Conservation (phyloP, 2,797 vertebrate species). For the Sternarchorhynchus goeldii region DNA sequence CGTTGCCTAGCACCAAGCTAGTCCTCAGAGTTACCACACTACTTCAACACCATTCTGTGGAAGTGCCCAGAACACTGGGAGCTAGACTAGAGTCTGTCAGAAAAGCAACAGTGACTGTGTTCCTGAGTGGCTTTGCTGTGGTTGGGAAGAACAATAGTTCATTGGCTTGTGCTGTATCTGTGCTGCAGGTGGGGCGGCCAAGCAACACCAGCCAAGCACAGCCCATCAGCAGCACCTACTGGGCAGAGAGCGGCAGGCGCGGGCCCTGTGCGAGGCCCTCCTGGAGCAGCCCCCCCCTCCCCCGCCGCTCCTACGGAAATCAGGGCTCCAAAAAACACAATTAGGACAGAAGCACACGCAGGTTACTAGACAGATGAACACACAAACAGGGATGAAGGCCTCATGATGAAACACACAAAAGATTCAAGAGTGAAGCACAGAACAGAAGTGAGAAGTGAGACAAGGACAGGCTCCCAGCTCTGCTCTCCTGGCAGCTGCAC, state of each 20-base stretch:
- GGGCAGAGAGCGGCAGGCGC: constrained; percentile 69
- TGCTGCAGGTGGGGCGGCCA: constrained; percentile 90
- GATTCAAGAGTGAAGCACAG: constrained; percentile 15
- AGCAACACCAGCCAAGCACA: constrained; percentile 97
- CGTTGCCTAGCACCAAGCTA: not conserved
- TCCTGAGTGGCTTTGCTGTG: constrained; percentile 4
- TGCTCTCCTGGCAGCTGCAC: not conserved
- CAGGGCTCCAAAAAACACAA: constrained; percentile 70
- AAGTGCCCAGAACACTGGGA: too few species aligned
- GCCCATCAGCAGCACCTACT: constrained; percentile 87
- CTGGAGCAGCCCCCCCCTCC: constrained; percentile 38
- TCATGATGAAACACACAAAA: constrained; percentile 37
- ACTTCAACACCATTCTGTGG: not conserved
- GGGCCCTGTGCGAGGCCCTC: not conserved
- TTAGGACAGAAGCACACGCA: constrained; percentile 66
- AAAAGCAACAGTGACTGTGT: constrained; percentile 1
- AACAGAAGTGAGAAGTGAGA: constrained; percentile 45
- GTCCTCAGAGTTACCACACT: not conserved
- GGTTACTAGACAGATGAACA: constrained; percentile 56
- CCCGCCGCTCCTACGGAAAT: constrained; percentile 68
- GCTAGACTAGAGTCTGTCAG: not conserved
- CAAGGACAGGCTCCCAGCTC: constrained; percentile 6
- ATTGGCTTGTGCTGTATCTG: constrained; percentile 67
- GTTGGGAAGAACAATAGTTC: not conserved
- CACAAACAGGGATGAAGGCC: constrained; percentile 63